Evolutionary conservation across 2,888 invertebrate genomes (phyloP).

Genomic region (Criorhina ranunculi): DNA sequence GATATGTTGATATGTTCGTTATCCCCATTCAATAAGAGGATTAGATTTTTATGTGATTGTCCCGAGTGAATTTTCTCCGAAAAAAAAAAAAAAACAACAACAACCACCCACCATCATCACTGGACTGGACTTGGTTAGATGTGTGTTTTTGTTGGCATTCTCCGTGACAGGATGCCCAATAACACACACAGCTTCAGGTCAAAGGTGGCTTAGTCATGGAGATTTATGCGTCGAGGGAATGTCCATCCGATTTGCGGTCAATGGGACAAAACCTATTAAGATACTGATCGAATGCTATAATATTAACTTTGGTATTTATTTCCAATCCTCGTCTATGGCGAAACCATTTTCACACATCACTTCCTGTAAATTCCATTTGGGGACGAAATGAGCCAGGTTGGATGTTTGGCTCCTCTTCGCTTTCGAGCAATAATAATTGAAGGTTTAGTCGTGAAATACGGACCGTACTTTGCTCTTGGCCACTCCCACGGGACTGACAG

Average conservation of each 20-base stretch:
- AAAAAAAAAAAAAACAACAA: constrained; percentile 8
- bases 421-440: constrained; percentile 42
- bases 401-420: constrained; percentile 4
- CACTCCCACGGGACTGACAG: constrained; percentile 20
- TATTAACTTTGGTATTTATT: constrained; percentile 76
- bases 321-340: constrained; percentile 62
- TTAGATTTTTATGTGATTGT: constrained; percentile 73
- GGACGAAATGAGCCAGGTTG: constrained; percentile 36
- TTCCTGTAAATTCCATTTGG: constrained; percentile 69
- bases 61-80: constrained; percentile 40
- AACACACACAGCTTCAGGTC: constrained; percentile 53
- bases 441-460: constrained; percentile 54
- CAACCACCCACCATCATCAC: constrained; percentile 26
- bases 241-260: constrained; percentile 76
- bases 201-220: constrained; percentile 73
- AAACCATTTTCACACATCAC: constrained; percentile 74
- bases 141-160: constrained; percentile 39
- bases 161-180: constrained; percentile 45
- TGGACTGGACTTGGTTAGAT: neutral
- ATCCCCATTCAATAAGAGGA: constrained; percentile 73
- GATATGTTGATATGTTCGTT: constrained; percentile 71
- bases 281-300: constrained; percentile 76
- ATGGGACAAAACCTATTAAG: constrained; percentile 77
- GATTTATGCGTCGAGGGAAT: constrained; percentile 69
- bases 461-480: constrained; percentile 13